These are phyloP conservation scores for Sitodiplosis mosellana DNA, from an alignment of 1,140 invertebrate species.

Conservation along the genomic window DNA sequence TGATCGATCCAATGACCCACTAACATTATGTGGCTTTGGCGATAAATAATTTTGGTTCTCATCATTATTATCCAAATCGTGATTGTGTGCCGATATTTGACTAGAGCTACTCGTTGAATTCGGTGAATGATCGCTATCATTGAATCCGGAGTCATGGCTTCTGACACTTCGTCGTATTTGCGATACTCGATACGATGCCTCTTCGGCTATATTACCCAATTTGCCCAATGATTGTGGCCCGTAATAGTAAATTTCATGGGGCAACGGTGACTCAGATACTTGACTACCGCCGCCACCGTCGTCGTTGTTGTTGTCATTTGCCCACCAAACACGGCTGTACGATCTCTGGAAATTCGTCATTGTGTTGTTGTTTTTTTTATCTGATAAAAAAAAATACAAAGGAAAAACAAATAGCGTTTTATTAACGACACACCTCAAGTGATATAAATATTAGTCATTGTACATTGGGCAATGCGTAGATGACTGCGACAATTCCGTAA, in stretches of 20 bases:
- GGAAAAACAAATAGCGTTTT: too few relatives aligned
- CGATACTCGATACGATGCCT: too few relatives aligned
- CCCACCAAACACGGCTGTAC: neutral
- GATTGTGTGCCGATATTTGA: neutral
- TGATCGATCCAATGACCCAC: neutral
- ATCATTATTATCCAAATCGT: neutral
- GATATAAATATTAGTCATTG: too few relatives aligned
- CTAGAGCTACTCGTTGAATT: neutral
- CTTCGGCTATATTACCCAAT: neutral
- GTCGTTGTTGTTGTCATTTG: neutral
- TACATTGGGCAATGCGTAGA: too few relatives aligned
- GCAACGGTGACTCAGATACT: neutral
- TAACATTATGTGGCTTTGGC: neutral
- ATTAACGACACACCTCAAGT: too few relatives aligned
- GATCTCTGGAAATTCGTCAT: neutral
- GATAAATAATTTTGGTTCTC: neutral
- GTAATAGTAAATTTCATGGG: neutral
- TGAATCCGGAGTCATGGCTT: constrained; percentile 1
- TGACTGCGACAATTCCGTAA: too few relatives aligned
- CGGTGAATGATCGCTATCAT: neutral
- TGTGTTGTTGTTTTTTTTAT: too few relatives aligned
- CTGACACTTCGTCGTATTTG: neutral
- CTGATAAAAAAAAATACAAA: too few relatives aligned
- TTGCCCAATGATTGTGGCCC: neutral
- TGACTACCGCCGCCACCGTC: too few relatives aligned